Base-by-base conservation (phyloP, 1,140 invertebrate genomes). In the Ditylenchus dipsaci region DNA sequence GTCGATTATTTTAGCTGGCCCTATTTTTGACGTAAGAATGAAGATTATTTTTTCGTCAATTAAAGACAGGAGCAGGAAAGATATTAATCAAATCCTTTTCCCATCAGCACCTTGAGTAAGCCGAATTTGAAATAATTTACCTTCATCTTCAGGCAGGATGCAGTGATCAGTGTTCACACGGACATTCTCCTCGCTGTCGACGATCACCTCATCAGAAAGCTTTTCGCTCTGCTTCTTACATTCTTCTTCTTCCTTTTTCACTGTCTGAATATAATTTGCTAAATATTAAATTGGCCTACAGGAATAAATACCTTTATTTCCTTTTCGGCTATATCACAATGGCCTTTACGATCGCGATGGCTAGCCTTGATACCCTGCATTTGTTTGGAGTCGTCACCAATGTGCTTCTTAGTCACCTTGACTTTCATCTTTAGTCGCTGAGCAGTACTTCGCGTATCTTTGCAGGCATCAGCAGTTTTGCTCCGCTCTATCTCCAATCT, bases 371-470 rank as follows among this genome's bases (percentile, higher is more conserved):
- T n/a, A n/a, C n/a, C n/a, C n/a, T n/a, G n/a, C n/a, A n/a, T n/a
- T n/a, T n/a, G n/a, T n/a, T n/a, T n/a, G n/a, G n/a, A n/a, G n/a
- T n/a, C n/a, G n/a, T n/a, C n/a, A n/a, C n/a, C n/a, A n/a, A n/a
- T n/a, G n/a, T n/a, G n/a, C n/a, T n/a, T n/a, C n/a, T n/a, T n/a
- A n/a, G n/a, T n/a, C 7, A 62, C 29, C 29, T 49, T 23, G 57
- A 45, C 68, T n/a, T 30, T 65, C 60, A 72, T 89, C 33, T 87
- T 83, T 1, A 89, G 85, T 77, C 90, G 91, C 83, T 93, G 93
- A 61, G 89, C 88, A 71, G 93, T 91, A 23, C 87, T 85, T 69
- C 88, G 87, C 11, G 89, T 88, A 69, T 90, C 89, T 81, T 89
- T 90, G 72, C n/a, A n/a, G n/a, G n/a, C n/a, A n/a, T n/a, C n/a